Evolutionary conservation across 2,888 invertebrate genomes (phyloP), one percentile per base, ranked within the genome.

Genomic region (Dicyrtomina minuta): DNA sequence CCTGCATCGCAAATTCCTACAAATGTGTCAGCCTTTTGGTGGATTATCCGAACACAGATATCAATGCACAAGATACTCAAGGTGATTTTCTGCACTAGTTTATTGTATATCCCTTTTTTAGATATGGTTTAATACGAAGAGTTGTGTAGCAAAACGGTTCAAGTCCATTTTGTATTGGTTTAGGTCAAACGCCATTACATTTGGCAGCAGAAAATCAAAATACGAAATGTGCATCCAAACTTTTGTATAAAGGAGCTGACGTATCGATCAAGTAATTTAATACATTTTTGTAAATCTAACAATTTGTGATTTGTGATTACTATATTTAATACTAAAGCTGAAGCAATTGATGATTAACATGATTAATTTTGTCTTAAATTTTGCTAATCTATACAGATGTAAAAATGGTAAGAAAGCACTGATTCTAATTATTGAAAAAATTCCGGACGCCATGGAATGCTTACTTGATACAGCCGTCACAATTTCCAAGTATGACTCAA

Each of bases 371-470:
- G n/a, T n/a, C n/a, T n/a, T n/a, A 33, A 33, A 33, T 33, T 33
- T 33, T 33, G 33, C n/a, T n/a, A n/a, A n/a, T n/a, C n/a, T n/a
- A 27, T 41, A 26, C 6, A 77, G 77, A 51, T 76, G 76, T 43
- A 77, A 77, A 62, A 69, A 72, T 17, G 77, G 77, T 46, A 74
- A 73, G 15, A 77, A 76, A 64, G 77, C 77, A 2, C 41, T 77
- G 51, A 74, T 75, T 22, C 51, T 77, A 22, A 77, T 77, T 70
- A 71, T 77, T 13, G 77, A 77, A 46, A 77, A 77, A 60, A 76
- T 76, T 24, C 77, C 77, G 17, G 76, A 77, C 46, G 77, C 77
- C 1, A 77, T 77, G 77, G 77, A 77, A 64, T 74, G 73, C 59
- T 66, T 77, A 55, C 58, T 77, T 10, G 74, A 71, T 27, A 72